These are phyloP conservation scores for Argopecten irradians DNA, from an alignment of 1,140 invertebrate genomes.

Conservation along the genomic window DNA sequence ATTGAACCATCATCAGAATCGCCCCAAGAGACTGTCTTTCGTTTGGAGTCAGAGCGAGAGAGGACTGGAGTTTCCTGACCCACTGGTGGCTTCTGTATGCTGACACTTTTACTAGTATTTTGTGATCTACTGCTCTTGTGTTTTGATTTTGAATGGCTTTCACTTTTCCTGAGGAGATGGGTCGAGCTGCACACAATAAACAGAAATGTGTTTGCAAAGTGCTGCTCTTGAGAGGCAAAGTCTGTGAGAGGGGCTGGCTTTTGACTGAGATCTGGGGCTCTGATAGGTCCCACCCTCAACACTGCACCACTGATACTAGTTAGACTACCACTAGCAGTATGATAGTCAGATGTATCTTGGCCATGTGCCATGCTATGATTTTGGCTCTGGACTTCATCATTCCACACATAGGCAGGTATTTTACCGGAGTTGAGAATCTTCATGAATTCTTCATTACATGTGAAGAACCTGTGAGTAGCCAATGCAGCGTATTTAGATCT, in stretches of 20 bases:
- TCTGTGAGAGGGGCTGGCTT: conserved; percentile 69
- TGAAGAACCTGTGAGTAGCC: conserved; percentile 72
- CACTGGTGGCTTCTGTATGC: conserved; percentile 56
- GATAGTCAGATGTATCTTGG: conserved; percentile 70
- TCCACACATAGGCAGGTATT: conserved; percentile 68
- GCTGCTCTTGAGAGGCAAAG: conserved; percentile 70
- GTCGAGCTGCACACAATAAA: conserved; percentile 75
- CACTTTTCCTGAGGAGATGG: conserved; percentile 70
- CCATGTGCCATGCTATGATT: conserved; percentile 39
- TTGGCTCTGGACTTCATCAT: conserved; percentile 59
- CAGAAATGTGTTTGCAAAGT: conserved; percentile 75
- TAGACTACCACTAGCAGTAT: conserved; percentile 68
- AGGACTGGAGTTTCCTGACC: conserved; percentile 67
- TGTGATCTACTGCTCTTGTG: conserved; percentile 46
- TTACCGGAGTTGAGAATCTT: conserved; percentile 60
- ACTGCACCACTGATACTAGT: conserved; percentile 66
- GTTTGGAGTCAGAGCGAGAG: conserved; percentile 65
- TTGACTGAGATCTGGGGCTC: conserved; percentile 69
- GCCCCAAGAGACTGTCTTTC: conserved; percentile 75
- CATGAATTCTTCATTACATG: conserved; percentile 69
- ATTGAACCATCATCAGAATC: conserved; percentile 73
- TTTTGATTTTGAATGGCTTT: conserved; percentile 51
- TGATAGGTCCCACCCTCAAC: conserved; percentile 64
- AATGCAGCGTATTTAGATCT: conserved; percentile 72
- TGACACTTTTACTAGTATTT: conserved; percentile 19